Conservation (phyloP, 2,888 invertebrate species). For the Hololepta plana region DNA sequence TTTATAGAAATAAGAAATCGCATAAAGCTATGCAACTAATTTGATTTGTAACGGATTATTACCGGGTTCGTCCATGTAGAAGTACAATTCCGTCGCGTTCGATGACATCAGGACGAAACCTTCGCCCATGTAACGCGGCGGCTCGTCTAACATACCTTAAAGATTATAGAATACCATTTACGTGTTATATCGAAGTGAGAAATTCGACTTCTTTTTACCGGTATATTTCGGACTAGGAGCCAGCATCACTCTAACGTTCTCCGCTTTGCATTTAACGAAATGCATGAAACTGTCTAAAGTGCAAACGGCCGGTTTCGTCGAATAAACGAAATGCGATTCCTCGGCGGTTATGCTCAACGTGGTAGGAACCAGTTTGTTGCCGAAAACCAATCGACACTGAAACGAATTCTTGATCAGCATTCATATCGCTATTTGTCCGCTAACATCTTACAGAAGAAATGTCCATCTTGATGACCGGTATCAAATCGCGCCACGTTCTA, state of each 20-base stretch:
- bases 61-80: slow-evolving; percentile 95
- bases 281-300: slow-evolving; percentile 91
- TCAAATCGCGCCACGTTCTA: slow-evolving; percentile 85
- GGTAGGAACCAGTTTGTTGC: slow-evolving; percentile 86
- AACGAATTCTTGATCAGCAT: slow-evolving; percentile 8
- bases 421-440: neutral
- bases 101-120: slow-evolving; percentile 95
- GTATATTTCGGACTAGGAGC: slow-evolving; percentile 94
- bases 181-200: slow-evolving; percentile 1
- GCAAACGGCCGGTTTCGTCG: slow-evolving; percentile 88
- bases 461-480: slow-evolving; percentile 92
- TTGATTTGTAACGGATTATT: too few relatives aligned
- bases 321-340: slow-evolving; percentile 86
- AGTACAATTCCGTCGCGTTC: slow-evolving; percentile 85
- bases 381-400: slow-evolving; percentile 81
- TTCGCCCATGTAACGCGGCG: slow-evolving; percentile 95
- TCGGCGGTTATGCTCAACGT: slow-evolving; percentile 84
- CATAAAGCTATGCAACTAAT: slow-evolving; percentile 1
- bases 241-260: slow-evolving; percentile 87
- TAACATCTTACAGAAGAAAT: slow-evolving; percentile 51
- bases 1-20: slow-evolving; percentile 1
- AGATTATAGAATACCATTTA: neutral
- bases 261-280: slow-evolving; percentile 83
- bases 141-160: slow-evolving; percentile 68
- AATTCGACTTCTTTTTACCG: slow-evolving; percentile 20